Evolutionary conservation across 2,888 invertebrate species (phyloP).

Genomic region (Eulithis testata): DNA sequence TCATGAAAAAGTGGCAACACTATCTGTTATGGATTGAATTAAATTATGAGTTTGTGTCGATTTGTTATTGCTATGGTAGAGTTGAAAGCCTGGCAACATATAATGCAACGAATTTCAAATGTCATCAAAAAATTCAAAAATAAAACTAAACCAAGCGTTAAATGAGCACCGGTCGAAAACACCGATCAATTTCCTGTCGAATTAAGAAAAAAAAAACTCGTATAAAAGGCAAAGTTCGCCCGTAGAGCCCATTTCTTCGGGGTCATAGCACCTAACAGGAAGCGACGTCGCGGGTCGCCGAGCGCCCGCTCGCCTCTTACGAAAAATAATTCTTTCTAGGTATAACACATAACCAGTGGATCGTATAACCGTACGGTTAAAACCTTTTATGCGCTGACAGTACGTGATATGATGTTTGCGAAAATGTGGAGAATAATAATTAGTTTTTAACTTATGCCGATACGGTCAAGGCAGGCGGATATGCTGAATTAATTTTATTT

Average conservation of each 20-base stretch:
- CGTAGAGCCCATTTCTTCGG: slow-evolving; percentile 76
- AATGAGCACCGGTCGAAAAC: slow-evolving; percentile 69
- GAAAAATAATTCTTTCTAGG: slow-evolving; percentile 78
- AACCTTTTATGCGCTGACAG: slow-evolving; percentile 36
- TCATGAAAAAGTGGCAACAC: too few species aligned
- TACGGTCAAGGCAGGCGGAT: slow-evolving; percentile 5
- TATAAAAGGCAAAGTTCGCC: slow-evolving; percentile 68
- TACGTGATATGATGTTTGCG: slow-evolving; percentile 43
- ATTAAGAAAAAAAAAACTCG: slow-evolving; percentile 63
- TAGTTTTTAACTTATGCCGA: slow-evolving; percentile 6
- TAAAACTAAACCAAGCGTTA: slow-evolving; percentile 65
- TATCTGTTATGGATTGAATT: too few species aligned
- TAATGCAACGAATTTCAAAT: slow-evolving; percentile 17
- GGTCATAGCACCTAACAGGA: slow-evolving; percentile 84
- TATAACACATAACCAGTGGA: slow-evolving; percentile 70
- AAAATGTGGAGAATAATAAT: slow-evolving; percentile 41
- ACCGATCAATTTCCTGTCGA: slow-evolving; percentile 80
- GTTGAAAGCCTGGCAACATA: not conserved
- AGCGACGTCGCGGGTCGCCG: slow-evolving; percentile 79
- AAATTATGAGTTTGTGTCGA: too few species aligned
- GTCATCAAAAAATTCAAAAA: slow-evolving; percentile 43
- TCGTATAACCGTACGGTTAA: slow-evolving; percentile 53
- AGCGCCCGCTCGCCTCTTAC: slow-evolving; percentile 73
- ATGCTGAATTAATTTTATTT: not conserved
- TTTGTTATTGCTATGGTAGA: not conserved